Percentiles rank a stretch among this genome's conserved stretches.
Conservation (phyloP, 2,113 vertebrate genomes). For the Heterochromis multidens region DNA sequence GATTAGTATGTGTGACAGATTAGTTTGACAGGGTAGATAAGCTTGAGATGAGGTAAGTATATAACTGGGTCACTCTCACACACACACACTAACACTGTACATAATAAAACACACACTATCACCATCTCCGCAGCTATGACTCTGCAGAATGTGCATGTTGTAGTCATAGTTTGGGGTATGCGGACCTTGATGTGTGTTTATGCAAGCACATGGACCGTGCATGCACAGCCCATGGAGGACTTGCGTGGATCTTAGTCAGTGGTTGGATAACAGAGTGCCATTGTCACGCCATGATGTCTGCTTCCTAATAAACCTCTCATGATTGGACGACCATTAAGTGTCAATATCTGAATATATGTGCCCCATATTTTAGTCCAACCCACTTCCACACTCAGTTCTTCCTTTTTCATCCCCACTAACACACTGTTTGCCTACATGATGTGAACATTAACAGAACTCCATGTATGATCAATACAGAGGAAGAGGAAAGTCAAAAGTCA, state of each 20-base stretch:
- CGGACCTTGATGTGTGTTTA: not conserved
- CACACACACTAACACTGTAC: not conserved
- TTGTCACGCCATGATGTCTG: slow-evolving; percentile 49
- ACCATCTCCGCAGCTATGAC: not conserved
- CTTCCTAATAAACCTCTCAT: not conserved
- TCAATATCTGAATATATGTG: not conserved
- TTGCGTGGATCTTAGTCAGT: not conserved
- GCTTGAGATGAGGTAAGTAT: slow-evolving; percentile 3
- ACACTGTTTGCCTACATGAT: not conserved
- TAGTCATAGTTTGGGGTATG: not conserved
- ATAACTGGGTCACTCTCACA: slow-evolving; percentile 40
- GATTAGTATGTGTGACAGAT: slow-evolving; percentile 1
- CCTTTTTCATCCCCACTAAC: not conserved
- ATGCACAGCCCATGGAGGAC: not conserved
- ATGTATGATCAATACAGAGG: not conserved
- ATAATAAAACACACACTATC: not conserved
- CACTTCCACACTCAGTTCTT: not conserved
- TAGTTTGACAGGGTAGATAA: slow-evolving; percentile 9
- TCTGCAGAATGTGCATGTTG: not conserved
- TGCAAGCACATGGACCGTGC: not conserved
- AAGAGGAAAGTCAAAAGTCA: slow-evolving; percentile 1
- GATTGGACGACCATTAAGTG: slow-evolving; percentile 42
- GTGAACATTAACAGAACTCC: slow-evolving; percentile 45
- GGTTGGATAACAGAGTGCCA: slow-evolving; percentile 4
- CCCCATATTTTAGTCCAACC: not conserved